phyloP scores from a whole-genome alignment of 2,113 vertebrate genomes.

The Pitta sordida region DNA sequence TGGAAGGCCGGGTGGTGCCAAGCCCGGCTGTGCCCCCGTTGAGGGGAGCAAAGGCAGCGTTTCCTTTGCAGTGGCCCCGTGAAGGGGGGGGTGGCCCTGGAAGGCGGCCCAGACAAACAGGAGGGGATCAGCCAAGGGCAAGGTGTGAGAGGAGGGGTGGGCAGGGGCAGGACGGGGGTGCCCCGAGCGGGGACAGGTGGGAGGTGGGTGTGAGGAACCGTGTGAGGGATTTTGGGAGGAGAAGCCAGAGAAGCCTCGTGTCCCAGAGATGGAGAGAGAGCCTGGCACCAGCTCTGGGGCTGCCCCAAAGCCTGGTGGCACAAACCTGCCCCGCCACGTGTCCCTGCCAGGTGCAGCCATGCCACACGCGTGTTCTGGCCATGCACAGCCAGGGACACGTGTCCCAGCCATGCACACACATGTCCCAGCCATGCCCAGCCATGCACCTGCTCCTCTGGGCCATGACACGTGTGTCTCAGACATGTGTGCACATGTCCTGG shows the following conservation, averaged over 20 bases:
- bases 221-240: neutral
- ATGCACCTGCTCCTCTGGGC: no score
- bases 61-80: neutral
- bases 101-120: neutral
- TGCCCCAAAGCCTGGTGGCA: neutral
- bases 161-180: accelerated
- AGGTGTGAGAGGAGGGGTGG: neutral
- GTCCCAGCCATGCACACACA: neutral
- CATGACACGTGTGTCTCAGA: neutral
- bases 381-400: neutral
- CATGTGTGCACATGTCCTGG: accelerated
- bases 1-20: neutral
- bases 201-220: accelerated
- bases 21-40: neutral
- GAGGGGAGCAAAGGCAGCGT: neutral
- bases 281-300: neutral
- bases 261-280: neutral
- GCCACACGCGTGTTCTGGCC: neutral
- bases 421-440: no score
- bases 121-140: neutral
- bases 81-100: neutral
- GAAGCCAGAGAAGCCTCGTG: neutral
- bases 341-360: neutral
- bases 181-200: accelerated
- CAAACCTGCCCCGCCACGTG: accelerated